phyloP scores from a whole-genome alignment of 1,140 invertebrate species.

The Ostrea denselamellosa region DNA sequence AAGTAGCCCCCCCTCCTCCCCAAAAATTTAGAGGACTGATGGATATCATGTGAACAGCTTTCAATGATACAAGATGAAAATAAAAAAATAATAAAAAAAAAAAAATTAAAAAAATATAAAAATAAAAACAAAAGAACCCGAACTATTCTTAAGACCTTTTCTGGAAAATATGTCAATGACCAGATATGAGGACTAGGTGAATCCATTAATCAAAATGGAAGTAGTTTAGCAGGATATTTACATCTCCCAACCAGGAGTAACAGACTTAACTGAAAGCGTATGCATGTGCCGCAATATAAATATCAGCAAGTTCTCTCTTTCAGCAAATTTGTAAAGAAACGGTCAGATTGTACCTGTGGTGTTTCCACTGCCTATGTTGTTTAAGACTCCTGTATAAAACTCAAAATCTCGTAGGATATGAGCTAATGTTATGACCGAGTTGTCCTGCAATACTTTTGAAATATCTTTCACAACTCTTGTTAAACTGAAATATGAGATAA shows the following conservation, averaged over 20 bases:
- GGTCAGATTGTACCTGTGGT: not conserved
- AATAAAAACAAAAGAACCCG: too few relatives aligned
- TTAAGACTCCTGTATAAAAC: constrained; percentile 4
- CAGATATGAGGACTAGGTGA: too few relatives aligned
- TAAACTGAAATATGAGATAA: not conserved
- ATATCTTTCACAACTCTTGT: not conserved
- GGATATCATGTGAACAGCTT: too few relatives aligned
- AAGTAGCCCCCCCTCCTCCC: too few relatives aligned
- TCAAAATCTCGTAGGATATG: constrained; percentile 20
- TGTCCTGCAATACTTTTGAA: not conserved
- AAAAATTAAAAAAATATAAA: too few relatives aligned
- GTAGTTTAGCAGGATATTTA: not conserved
- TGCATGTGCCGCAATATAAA: not conserved
- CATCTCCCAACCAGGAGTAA: not conserved
- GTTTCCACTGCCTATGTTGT: not conserved
- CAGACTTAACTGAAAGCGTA: not conserved
- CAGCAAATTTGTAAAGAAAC: not conserved
- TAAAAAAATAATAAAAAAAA: too few relatives aligned
- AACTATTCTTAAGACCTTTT: too few relatives aligned
- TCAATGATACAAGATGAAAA: too few relatives aligned
- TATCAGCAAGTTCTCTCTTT: not conserved
- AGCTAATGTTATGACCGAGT: constrained; percentile 10
- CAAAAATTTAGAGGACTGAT: too few relatives aligned
- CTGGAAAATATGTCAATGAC: too few relatives aligned
- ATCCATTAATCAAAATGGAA: too few relatives aligned